These are phyloP conservation scores for Otus sunia DNA, from an alignment of 2,113 vertebrate species.

Conservation along the genomic window DNA sequence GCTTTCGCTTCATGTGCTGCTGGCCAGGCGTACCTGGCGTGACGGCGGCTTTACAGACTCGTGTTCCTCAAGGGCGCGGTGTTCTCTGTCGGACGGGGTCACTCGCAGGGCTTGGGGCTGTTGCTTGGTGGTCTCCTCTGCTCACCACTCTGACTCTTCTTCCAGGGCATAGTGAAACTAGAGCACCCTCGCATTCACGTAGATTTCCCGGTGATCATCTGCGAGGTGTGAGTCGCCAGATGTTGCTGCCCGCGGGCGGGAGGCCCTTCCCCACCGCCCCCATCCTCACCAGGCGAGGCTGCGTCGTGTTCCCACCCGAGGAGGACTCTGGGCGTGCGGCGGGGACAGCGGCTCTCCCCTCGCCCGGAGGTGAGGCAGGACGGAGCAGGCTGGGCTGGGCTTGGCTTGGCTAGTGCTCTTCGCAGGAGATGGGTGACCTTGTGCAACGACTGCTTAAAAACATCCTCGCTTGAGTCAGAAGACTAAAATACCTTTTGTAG, in stretches of 20 bases:
- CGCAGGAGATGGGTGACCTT: slow-evolving; percentile 3
- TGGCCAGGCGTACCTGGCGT: background rate
- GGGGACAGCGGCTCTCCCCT: background rate
- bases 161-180: slow-evolving; percentile 92
- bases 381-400: background rate
- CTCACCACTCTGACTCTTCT: slow-evolving; percentile 16
- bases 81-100: background rate
- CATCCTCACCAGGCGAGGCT: background rate
- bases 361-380: background rate
- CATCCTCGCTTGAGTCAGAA: slow-evolving; percentile 32
- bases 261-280: background rate
- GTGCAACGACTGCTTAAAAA: slow-evolving; percentile 35
- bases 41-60: accelerated
- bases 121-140: background rate
- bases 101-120: background rate
- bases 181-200: slow-evolving; percentile 94
- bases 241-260: background rate
- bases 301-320: background rate
- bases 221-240: slow-evolving; percentile 83
- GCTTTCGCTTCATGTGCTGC: background rate
- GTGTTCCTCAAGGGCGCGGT: accelerated
- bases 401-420: slow-evolving; percentile 15
- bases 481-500: slow-evolving; percentile 42
- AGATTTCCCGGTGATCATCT: slow-evolving; percentile 96
- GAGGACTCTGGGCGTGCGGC: background rate